Conservation (phyloP, 2,113 vertebrate genomes). For the Bostrychus sinensis region DNA sequence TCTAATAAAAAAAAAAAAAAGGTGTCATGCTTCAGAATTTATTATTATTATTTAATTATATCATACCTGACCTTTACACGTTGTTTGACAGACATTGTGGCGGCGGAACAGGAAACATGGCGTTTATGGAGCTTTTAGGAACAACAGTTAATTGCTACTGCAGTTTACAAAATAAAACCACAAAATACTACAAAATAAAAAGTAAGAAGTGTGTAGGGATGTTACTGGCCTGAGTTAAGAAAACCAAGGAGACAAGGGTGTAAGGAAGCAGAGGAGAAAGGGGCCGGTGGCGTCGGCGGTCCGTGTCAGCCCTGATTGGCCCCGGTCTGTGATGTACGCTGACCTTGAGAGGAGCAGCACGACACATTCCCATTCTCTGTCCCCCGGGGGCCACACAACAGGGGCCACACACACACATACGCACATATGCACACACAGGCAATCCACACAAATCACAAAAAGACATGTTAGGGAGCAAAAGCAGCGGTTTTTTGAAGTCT, state of each 20-base stretch:
- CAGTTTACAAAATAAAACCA: too few relatives aligned
- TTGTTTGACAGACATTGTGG: too few relatives aligned
- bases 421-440: constrained; percentile 16
- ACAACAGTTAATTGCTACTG: too few relatives aligned
- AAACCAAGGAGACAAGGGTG: constrained; percentile 4
- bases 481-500: not conserved
- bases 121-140: too few relatives aligned
- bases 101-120: too few relatives aligned
- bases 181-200: not conserved
- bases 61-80: too few relatives aligned
- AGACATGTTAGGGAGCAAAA: constrained; percentile 4
- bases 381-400: constrained; percentile 26
- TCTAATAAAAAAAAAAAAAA: too few relatives aligned
- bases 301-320: constrained; percentile 44
- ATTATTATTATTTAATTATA: too few relatives aligned
- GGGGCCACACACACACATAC: constrained; percentile 5
- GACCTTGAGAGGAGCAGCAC: constrained; percentile 53
- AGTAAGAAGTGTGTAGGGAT: constrained; percentile 29
- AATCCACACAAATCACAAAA: not conserved
- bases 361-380: constrained; percentile 12
- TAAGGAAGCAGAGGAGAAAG: not conserved
- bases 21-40: too few relatives aligned
- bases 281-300: constrained; percentile 33
- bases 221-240: constrained; percentile 26
- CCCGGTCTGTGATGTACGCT: constrained; percentile 50